These are phyloP conservation scores for Paguma larvata DNA, from an alignment of 2,797 vertebrate genomes.

Conservation along the genomic window DNA sequence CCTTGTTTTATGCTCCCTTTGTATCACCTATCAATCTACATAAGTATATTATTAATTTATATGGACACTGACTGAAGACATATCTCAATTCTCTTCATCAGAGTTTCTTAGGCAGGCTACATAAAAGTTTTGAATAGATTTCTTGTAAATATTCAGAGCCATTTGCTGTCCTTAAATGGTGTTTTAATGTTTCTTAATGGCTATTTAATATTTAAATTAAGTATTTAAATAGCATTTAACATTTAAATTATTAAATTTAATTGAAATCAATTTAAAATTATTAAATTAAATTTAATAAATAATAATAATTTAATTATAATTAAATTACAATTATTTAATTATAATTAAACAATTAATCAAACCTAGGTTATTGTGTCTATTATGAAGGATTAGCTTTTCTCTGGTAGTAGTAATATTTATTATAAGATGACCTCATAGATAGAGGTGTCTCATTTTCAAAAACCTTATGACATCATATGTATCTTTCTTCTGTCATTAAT, in stretches of 20 bases:
- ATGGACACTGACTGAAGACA: not conserved
- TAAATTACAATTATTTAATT: too few species aligned
- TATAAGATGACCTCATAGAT: not conserved
- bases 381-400: not conserved
- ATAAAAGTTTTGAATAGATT: not conserved
- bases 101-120: not conserved
- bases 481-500: not conserved
- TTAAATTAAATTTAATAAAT: too few species aligned
- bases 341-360: not conserved
- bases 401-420: not conserved
- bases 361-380: not conserved
- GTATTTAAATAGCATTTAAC: too few species aligned
- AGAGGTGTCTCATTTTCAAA: not conserved
- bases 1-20: not conserved
- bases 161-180: not conserved
- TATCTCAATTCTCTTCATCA: not conserved
- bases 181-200: not conserved
- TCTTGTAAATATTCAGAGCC: not conserved
- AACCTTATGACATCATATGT: not conserved
- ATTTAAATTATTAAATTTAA: too few species aligned
- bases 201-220: too few species aligned
- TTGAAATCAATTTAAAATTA: too few species aligned
- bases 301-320: too few species aligned
- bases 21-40: not conserved
- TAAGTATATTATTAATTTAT: not conserved